Evolutionary conservation across 2,113 vertebrate species (phyloP).

Genomic region (Pygoscelis adeliae): DNA sequence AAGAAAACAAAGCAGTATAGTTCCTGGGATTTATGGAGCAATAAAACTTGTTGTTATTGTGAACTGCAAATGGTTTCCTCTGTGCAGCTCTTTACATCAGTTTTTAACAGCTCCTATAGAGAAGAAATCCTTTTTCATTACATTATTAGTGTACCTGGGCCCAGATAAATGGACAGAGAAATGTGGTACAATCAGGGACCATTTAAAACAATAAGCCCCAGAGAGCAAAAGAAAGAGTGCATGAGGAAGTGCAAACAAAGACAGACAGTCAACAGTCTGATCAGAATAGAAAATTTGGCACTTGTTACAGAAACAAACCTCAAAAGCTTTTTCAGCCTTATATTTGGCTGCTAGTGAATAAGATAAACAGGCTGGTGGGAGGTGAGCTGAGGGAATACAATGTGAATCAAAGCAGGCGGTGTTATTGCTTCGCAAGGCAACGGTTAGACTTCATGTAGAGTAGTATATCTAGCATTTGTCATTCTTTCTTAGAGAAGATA

Average conservation of each 20-base stretch:
- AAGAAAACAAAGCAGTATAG: conserved; percentile 50
- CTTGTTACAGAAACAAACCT: conserved; percentile 44
- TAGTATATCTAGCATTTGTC: conserved; percentile 32
- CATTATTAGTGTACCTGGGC: conserved; percentile 29
- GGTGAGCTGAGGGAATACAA: conserved; percentile 37
- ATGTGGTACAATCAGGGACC: conserved; percentile 10
- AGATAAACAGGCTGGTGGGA: conserved; percentile 46
- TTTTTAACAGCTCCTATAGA: conserved; percentile 44
- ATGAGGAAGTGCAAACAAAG: neutral
- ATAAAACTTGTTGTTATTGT: conserved; percentile 57
- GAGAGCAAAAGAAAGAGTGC: neutral
- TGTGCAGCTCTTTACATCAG: conserved; percentile 33
- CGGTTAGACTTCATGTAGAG: neutral
- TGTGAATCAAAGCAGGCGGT: conserved; percentile 45
- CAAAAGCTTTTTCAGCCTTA: conserved; percentile 23
- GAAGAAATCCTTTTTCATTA: conserved; percentile 43
- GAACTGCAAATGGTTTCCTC: conserved; percentile 58
- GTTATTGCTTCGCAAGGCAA: conserved; percentile 45
- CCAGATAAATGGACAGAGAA: conserved; percentile 57
- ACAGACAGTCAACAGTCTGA: conserved; percentile 35
- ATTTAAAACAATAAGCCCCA: neutral
- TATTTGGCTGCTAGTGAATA: conserved; percentile 47
- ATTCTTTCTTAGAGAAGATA: conserved; percentile 6
- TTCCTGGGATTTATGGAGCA: conserved; percentile 56
- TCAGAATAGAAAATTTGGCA: conserved; percentile 18